A percentile compares a stretch with the other conserved stretches of the same genome.
Evolutionary conservation across 2,797 vertebrate species (phyloP).

Genomic region (Protosalanx chinensis): DNA sequence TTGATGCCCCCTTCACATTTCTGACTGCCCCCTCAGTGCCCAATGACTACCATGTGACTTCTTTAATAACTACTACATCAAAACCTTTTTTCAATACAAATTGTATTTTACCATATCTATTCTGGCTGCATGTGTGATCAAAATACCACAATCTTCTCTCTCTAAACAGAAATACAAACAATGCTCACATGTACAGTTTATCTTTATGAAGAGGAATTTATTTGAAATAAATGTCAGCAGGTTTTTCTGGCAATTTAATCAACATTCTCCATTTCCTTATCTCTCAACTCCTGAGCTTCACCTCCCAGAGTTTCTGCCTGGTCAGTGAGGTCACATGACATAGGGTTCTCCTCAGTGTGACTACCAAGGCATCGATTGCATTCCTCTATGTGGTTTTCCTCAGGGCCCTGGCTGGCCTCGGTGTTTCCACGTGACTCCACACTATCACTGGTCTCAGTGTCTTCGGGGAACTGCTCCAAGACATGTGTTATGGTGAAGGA

Average conservation of each 20-base stretch:
- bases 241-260: conserved; percentile 56
- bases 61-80: not conserved
- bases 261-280: conserved; percentile 71
- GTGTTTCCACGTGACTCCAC: conserved; percentile 51
- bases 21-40: too few relatives aligned
- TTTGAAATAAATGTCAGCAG: conserved; percentile 24
- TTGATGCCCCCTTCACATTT: too few relatives aligned
- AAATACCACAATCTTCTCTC: not conserved
- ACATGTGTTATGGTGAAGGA: conserved; percentile 77
- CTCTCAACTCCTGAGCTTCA: conserved; percentile 57
- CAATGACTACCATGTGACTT: not conserved
- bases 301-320: conserved; percentile 41
- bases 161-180: conserved; percentile 37
- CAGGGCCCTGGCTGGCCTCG: conserved; percentile 33
- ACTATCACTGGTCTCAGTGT: not conserved
- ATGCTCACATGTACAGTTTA: conserved; percentile 33
- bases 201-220: conserved; percentile 53
- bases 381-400: conserved; percentile 43
- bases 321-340: conserved; percentile 8
- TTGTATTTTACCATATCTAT: not conserved
- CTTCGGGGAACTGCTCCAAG: conserved; percentile 30
- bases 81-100: not conserved
- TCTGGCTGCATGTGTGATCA: not conserved
- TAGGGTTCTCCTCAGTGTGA: conserved; percentile 5
- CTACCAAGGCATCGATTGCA: conserved; percentile 9